These are phyloP conservation scores for Toxonevra muliebris DNA, from an alignment of 2,888 invertebrate species.

Conservation along the genomic window DNA sequence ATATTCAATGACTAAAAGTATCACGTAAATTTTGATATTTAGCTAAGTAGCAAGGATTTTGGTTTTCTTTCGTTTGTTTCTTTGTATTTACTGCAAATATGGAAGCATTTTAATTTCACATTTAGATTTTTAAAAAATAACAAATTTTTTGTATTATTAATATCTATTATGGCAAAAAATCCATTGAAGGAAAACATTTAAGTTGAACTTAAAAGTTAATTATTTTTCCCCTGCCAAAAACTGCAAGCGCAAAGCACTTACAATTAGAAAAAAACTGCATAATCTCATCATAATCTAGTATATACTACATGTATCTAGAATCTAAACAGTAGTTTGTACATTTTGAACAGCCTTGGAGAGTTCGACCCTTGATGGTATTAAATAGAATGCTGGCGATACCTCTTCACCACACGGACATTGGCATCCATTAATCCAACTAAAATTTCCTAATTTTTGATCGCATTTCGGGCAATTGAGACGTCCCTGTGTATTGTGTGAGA, in stretches of 20 bases:
- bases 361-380: conserved; percentile 90
- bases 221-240: too few relatives aligned
- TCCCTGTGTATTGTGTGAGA: conserved; percentile 76
- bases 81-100: conserved; percentile 27
- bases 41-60: background rate
- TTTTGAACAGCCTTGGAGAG: conserved; percentile 89
- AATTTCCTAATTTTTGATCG: conserved; percentile 84
- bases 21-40: conserved; percentile 10
- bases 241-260: too few relatives aligned
- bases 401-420: conserved; percentile 91
- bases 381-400: conserved; percentile 90
- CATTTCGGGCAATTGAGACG: conserved; percentile 90
- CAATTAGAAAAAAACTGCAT: too few relatives aligned
- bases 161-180: too few relatives aligned
- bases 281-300: background rate
- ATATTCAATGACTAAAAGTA: background rate
- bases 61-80: background rate
- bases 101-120: conserved; percentile 35
- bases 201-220: background rate
- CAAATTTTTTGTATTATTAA: conserved; percentile 10
- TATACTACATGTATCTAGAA: background rate
- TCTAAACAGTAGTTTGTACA: conserved; percentile 80
- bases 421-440: conserved; percentile 91
- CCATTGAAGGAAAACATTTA: too few relatives aligned
- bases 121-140: conserved; percentile 23